These are phyloP conservation scores for Scatophagus argus DNA, from an alignment of 2,113 vertebrate species.

Conservation along the genomic window DNA sequence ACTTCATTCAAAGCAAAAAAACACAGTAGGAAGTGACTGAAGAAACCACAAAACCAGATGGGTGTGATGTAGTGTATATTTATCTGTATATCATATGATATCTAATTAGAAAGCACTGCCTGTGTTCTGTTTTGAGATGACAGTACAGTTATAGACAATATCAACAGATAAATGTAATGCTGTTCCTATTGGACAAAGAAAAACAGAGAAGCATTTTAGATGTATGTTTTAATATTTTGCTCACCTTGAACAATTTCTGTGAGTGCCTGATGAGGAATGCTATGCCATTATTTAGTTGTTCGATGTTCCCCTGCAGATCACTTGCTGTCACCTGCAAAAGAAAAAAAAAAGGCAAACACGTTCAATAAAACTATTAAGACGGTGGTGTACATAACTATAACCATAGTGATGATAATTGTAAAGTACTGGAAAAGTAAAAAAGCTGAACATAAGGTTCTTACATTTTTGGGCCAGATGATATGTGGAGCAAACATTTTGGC, in stretches of 20 bases:
- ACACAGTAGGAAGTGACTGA: background rate
- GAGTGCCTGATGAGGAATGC: constrained; percentile 98
- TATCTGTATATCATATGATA: background rate
- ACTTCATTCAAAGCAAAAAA: background rate
- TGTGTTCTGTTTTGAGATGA: background rate
- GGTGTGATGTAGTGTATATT: background rate
- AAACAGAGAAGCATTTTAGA: background rate
- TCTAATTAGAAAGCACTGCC: background rate
- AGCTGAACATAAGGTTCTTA: constrained; percentile 67
- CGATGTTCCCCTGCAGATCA: constrained; percentile 93
- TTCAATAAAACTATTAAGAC: background rate
- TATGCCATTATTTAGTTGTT: constrained; percentile 91
- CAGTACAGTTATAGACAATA: background rate
- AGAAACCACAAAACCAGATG: background rate
- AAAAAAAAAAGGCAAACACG: background rate
- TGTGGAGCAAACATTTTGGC: constrained; percentile 98
- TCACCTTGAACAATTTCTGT: constrained; percentile 93
- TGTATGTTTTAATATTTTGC: background rate
- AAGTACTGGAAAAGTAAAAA: background rate
- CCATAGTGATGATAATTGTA: background rate
- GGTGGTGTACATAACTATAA: background rate
- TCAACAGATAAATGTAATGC: background rate
- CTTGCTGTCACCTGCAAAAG: constrained; percentile 88
- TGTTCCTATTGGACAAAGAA: background rate
- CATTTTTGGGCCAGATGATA: constrained; percentile 98